Base-by-base conservation (phyloP, 2,888 invertebrate species). In the Desoria tigrina region DNA sequence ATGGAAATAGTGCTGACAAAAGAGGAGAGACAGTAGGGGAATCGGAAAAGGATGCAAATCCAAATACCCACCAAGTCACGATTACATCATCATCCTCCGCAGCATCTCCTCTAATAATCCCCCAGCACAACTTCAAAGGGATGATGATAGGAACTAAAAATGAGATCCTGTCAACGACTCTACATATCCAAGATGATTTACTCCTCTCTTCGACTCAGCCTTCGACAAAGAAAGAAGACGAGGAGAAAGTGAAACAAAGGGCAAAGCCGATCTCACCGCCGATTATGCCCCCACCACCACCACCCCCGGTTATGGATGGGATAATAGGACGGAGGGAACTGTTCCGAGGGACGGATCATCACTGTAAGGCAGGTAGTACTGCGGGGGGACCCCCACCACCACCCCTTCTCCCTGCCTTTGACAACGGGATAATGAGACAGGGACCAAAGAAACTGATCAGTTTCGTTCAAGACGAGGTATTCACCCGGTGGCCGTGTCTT, bases 401-500 rank as follows among this genome's bases (percentile, higher is more conserved):
- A 32, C 4, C 32, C 32, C n/a, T n/a, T n/a, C n/a, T 32, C 4
- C 32, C 32, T 32, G 32, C 4, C 32, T 32, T 32, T 32, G 32
- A 32, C 32, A 32, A 32, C 32, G 32, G 32, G 24, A 18, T 51
- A 37, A 55, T 37, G 21, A 55, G 28, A 2, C 4, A 28, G n/a
- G 57, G 57, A 23, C 57, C 57, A 18, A 57, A 57, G 42, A 42
- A 57, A 57, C 7, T 57, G 42, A 37, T 57, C 11, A 21, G 21
- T 23, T 57, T 42, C 57, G n/a, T 57, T 11, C 21, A 57, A 57
- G 37, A 57, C n/a, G 57, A 57, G 32, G 32, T 59, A 42, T 59
- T 59, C 26, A 49, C 14, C 26, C 59, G 58, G 18, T 64, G 64
- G 64, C 58, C 50, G 16, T 59, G 50, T 42, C 58, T 64, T 23